Conservation (phyloP, 2,113 vertebrate genomes). For the Pelecanoides urinatrix region DNA sequence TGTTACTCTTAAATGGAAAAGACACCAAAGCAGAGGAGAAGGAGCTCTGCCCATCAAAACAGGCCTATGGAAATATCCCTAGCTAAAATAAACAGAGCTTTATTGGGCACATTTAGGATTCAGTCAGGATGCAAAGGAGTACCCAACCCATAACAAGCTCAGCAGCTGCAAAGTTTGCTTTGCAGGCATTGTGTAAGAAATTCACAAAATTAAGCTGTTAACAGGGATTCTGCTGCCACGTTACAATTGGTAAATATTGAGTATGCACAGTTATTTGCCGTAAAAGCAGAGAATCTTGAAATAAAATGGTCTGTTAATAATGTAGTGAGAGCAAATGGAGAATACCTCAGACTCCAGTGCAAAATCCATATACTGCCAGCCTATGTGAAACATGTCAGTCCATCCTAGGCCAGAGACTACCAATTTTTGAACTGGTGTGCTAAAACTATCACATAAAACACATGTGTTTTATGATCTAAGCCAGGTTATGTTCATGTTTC, state of each 20-base stretch:
- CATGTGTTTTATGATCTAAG: neutral
- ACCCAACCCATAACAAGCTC: neutral
- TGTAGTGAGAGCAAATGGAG: neutral
- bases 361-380: neutral
- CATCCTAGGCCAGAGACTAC: neutral
- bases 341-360: neutral
- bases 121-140: slow-evolving; percentile 29
- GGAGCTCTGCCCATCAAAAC: slow-evolving; percentile 49
- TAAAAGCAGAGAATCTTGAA: neutral
- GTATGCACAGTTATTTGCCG: neutral
- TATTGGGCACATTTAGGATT: slow-evolving; percentile 9
- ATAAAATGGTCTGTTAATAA: neutral
- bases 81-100: slow-evolving; percentile 38
- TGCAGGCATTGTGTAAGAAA: neutral
- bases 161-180: neutral
- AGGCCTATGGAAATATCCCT: slow-evolving; percentile 32
- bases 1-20: slow-evolving; percentile 35
- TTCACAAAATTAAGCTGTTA: neutral
- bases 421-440: neutral
- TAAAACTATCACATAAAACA: neutral
- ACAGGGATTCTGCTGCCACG: neutral
- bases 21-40: slow-evolving; percentile 11
- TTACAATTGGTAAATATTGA: neutral
- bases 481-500: neutral
- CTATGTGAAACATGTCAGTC: neutral